A percentile compares a stretch with the other conserved stretches of the same genome.
Conservation (phyloP, 2,113 vertebrate genomes). For the Atherinomorus stipes region DNA sequence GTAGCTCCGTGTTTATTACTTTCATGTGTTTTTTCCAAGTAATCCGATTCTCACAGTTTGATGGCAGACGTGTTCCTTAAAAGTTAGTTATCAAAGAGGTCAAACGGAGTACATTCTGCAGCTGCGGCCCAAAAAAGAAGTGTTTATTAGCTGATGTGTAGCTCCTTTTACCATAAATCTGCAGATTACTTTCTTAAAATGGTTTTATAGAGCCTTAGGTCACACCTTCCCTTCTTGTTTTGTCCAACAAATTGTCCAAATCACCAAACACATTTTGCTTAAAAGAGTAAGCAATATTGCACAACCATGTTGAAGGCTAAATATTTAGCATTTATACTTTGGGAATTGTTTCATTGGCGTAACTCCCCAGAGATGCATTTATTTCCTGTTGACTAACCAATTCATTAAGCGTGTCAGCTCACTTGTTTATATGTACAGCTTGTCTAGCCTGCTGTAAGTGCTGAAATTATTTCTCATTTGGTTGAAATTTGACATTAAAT, state of each 20-base stretch:
- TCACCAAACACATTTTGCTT: not conserved
- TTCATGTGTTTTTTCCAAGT: slow-evolving; percentile 23
- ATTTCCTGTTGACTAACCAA: not conserved
- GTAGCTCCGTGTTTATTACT: slow-evolving; percentile 66
- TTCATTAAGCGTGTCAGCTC: not conserved
- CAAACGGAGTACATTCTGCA: slow-evolving; percentile 45
- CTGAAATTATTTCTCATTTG: slow-evolving; percentile 2
- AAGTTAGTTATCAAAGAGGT: slow-evolving; percentile 53
- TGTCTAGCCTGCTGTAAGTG: not conserved
- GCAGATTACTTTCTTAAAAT: slow-evolving; percentile 34
- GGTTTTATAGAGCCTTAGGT: slow-evolving; percentile 28
- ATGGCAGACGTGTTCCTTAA: slow-evolving; percentile 55
- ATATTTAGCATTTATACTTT: slow-evolving; percentile 4
- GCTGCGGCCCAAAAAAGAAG: slow-evolving; percentile 10
- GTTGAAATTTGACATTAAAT: slow-evolving; percentile 16
- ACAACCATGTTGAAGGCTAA: slow-evolving; percentile 1
- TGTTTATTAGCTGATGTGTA: slow-evolving; percentile 37
- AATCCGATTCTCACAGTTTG: slow-evolving; percentile 66
- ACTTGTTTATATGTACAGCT: not conserved
- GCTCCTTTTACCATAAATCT: slow-evolving; percentile 42
- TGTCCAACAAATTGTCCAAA: not conserved
- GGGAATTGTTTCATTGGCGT: not conserved
- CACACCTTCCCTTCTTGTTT: slow-evolving; percentile 15
- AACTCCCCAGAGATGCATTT: not conserved
- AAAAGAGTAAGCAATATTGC: not conserved